Evolutionary conservation across 2,797 vertebrate species (phyloP).

Genomic region (Lagodon rhomboides): DNA sequence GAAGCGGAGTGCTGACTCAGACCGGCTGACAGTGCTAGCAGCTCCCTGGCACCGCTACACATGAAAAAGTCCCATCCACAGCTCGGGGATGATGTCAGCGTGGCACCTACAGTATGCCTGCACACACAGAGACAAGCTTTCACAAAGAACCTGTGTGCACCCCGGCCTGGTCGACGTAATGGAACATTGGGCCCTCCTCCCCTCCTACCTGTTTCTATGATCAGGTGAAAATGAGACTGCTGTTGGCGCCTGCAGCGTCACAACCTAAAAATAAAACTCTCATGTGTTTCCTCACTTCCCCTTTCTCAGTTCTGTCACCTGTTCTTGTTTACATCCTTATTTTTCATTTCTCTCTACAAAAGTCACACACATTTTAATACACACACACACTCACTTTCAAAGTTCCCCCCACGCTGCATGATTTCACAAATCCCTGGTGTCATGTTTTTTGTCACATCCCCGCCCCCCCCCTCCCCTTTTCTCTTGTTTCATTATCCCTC

Average conservation of each 20-base stretch:
- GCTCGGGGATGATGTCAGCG: slow-evolving; percentile 75
- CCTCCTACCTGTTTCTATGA: slow-evolving; percentile 57
- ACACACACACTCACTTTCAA: slow-evolving; percentile 8
- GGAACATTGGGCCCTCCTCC: slow-evolving; percentile 55
- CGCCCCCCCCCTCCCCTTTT: slow-evolving; percentile 45
- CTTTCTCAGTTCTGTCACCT: slow-evolving; percentile 44
- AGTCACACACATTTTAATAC: neutral
- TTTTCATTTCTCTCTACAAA: slow-evolving; percentile 10
- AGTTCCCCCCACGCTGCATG: slow-evolving; percentile 25
- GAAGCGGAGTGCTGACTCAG: slow-evolving; percentile 65
- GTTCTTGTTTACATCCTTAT: slow-evolving; percentile 58
- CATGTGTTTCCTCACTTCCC: slow-evolving; percentile 58
- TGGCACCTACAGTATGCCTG: slow-evolving; percentile 42
- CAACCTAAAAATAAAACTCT: slow-evolving; percentile 76
- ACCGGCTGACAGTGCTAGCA: slow-evolving; percentile 59
- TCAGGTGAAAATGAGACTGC: slow-evolving; percentile 67
- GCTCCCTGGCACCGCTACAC: slow-evolving; percentile 68
- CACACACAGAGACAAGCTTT: slow-evolving; percentile 75
- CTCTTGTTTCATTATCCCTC: slow-evolving; percentile 74
- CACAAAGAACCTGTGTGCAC: slow-evolving; percentile 66
- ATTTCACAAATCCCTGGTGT: slow-evolving; percentile 47
- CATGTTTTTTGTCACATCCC: slow-evolving; percentile 47
- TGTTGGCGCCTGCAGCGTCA: slow-evolving; percentile 57
- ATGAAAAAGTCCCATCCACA: slow-evolving; percentile 71
- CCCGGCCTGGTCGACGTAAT: slow-evolving; percentile 53